Percentiles rank a stretch among this genome's conserved stretches.
phyloP scores from a whole-genome alignment of 2,113 vertebrate species.

The Tragelaphus strepsiceros region DNA sequence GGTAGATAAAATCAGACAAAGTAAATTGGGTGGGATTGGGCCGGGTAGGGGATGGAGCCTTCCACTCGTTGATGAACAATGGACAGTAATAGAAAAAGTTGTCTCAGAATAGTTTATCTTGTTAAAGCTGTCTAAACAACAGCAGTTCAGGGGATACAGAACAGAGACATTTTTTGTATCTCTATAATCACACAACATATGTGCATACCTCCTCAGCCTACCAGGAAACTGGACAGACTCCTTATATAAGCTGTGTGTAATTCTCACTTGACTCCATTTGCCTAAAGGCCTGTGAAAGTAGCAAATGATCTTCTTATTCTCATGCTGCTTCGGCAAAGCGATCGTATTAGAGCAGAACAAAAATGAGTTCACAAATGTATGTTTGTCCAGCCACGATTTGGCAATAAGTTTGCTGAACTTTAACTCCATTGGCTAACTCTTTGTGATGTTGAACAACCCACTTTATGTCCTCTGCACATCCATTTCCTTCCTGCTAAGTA shows the following conservation, averaged over 20 bases:
- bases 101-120: not conserved
- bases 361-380: not conserved
- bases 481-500: not conserved
- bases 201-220: not conserved
- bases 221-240: not conserved
- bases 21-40: rapidly evolving
- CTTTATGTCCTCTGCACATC: not conserved
- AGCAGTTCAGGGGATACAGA: not conserved
- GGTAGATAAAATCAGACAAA: not conserved
- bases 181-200: not conserved
- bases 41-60: rapidly evolving
- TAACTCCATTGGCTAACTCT: not conserved
- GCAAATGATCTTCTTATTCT: not conserved
- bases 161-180: not conserved
- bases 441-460: not conserved
- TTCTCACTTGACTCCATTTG: not conserved
- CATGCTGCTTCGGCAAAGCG: not conserved
- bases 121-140: not conserved
- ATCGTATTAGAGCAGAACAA: not conserved
- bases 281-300: not conserved
- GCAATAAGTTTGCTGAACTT: not conserved
- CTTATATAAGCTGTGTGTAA: not conserved
- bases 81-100: not conserved
- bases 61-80: not conserved
- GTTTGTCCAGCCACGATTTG: not conserved